Base-by-base conservation (phyloP, 2,888 invertebrate genomes). In the Apodemia hepburni region DNA sequence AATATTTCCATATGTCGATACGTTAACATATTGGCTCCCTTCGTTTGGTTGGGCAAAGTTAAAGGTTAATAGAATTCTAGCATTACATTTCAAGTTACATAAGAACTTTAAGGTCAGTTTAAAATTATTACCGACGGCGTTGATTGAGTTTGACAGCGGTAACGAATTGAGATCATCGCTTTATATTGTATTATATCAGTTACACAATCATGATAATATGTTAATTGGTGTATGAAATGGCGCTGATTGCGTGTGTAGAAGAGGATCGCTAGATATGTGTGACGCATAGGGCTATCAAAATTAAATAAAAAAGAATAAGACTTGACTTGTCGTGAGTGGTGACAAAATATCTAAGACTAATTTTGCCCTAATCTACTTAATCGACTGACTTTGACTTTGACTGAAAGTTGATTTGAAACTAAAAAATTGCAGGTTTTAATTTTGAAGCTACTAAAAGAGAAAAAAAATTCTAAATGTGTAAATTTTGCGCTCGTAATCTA, bases 191-290 rank as follows among this genome's bases (percentile, higher is more conserved):
- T 61, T 57, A 63, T 67, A 70, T 65, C 62, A 61, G 60, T 70
- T 77, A 70, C 70, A 73, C 73, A 79, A 78, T 79, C 70, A 72
- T 80, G 75, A 77, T 73, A 75, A 76, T 73, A 73, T 74, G 69
- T 78, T 81, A 79, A 82, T 84, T 81, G 79, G 74, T 69, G 74
- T 76, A 76, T 79, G 80, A 81, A 78, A 81, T 75, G 71, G 75
- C 68, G 74, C 80, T 83, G 84, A 84, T 81, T 82, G 80, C 77
- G 74, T 74, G 76, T 74, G 76, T 27, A 75, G 68, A 68, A 65
- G 59, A 68, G 66, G 59, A 68, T 42, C 42, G 42, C 4, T 42
- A 42, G 42, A 42, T 42, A 68, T 60, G 61, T 64, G 61, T 65
- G 64, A 64, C 60, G 65, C 58, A 74, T 73, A 73, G 51, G 51